Percentiles rank a stretch among this genome's conserved stretches.
These are phyloP conservation scores for Thaumatotibia leucotreta DNA, from an alignment of 1,140 invertebrate genomes.

Conservation along the genomic window DNA sequence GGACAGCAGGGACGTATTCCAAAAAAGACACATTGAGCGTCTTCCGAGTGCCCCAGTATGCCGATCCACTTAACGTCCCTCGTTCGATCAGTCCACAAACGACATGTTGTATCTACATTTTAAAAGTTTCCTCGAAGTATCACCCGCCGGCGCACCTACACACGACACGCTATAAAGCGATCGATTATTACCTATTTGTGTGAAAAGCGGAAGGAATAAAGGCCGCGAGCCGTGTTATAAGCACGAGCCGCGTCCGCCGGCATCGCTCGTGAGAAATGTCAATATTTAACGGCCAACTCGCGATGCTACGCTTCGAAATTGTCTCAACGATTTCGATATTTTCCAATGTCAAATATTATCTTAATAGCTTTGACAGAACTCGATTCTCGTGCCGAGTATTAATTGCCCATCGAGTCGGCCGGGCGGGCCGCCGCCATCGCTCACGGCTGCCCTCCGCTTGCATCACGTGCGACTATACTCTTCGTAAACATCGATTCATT, in stretches of 20 bases:
- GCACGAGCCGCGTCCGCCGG: slow-evolving; percentile 52
- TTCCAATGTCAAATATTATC: slow-evolving; percentile 66
- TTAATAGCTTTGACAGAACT: slow-evolving; percentile 35
- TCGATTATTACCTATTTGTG: slow-evolving; percentile 76
- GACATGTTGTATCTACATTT: slow-evolving; percentile 44
- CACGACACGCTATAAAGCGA: slow-evolving; percentile 66
- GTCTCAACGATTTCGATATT: slow-evolving; percentile 74
- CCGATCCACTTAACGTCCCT: slow-evolving; percentile 47
- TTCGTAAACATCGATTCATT: slow-evolving; percentile 55
- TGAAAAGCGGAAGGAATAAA: slow-evolving; percentile 69
- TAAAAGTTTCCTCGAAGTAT: slow-evolving; percentile 64
- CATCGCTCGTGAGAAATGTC: slow-evolving; percentile 68
- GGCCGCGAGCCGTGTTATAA: slow-evolving; percentile 31
- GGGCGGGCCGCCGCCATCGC: background rate
- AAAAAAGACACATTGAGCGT: slow-evolving; percentile 25
- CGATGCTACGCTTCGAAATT: slow-evolving; percentile 65
- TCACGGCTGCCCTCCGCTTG: slow-evolving; percentile 16
- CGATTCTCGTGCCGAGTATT: slow-evolving; percentile 27
- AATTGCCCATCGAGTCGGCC: slow-evolving; percentile 34
- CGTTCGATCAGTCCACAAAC: slow-evolving; percentile 37
- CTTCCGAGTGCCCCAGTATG: slow-evolving; percentile 32
- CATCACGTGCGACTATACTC: slow-evolving; percentile 28
- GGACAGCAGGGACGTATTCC: background rate
- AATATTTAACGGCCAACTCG: slow-evolving; percentile 61
- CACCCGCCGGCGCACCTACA: slow-evolving; percentile 52